Evolutionary conservation across 30 jellyfish, hydroid and myxozoan genomes (phyloP), one percentile per base, ranked within the genome.

Genomic region (Cassiopea xamachana): DNA sequence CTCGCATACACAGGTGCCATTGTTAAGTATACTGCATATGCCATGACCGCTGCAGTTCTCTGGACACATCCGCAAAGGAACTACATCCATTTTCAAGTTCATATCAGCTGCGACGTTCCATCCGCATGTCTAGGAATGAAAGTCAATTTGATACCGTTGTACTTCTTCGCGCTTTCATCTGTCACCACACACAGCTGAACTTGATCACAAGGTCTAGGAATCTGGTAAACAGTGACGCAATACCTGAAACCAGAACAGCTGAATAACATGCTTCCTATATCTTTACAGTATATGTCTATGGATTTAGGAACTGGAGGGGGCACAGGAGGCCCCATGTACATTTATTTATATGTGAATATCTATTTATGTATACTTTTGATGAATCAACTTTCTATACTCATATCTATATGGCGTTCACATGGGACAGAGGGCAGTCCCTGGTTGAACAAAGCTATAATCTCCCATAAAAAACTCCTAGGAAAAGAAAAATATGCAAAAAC

Each of bases 1-100:
- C 95, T 90, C 97, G 72, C 98, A 94, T 48, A 91, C 90, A 81
- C 98, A 94, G 69, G 94, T 86, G 51, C 98, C 98, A 60, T 78
- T 78, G 71, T 78, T 78, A 48, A 86, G 47, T 19, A 83, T 61
- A 17, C 86, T 77, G 86, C 98, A 94, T 17, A 77, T 90, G 2
- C 98, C 98, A 48, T 89, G 93, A 46, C 98, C 98, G 69, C 98
- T 94, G 90, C 98, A 94, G 76, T 94, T 94, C 75, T 90, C 97
- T 44, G 98, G 98, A 49, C 98, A 94, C 73, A 94, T 46, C 7
- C 86, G 83, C 88, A 89, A 10, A 5, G 93, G 89, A 77, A 82
- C 77, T 1, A 75, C 88, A 19, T 76, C 89, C 97, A 87, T 87
- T 49, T 87, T 48, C 46, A 64, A 62, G 2, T 51, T 45, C 7